Base-by-base conservation (phyloP, 2,888 invertebrate genomes). In the Schrankia costaestrigalis region DNA sequence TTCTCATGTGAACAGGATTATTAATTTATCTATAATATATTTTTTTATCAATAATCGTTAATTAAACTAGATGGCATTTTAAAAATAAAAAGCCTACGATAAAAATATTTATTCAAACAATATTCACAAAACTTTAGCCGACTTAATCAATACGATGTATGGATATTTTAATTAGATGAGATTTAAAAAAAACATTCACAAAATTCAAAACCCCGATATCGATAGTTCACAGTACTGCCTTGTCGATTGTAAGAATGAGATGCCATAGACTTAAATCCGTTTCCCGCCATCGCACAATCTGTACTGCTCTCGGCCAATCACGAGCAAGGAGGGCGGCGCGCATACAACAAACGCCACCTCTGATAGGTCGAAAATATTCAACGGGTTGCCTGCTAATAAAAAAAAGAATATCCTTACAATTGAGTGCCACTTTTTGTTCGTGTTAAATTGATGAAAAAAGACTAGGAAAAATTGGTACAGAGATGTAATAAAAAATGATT, bases 391-490 rank as follows among this genome's bases (percentile, higher is more conserved):
- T 65, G n/a, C 59, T 71, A 71, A 74, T 75, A 79, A 84, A 84
- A 84, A 77, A 74, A 81, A n/a, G n/a, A 68, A 44, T 41, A 83
- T 80, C 73, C 78, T 76, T 77, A 78, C 83, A 85, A 84, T 85
- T 83, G 85, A 83, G 78, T 82, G 84, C 77, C 78, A 78, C 77
- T 81, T 82, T 84, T 82, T 81, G 80, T 77, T 78, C 78, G 72
- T 71, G 81, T 83, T 82, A 83, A 85, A 85, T 83, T 85, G 83
- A 85, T 83, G 86, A 86, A 86, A 84, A 84, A 83, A 77, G 79
- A 79, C 78, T 71, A 60, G 61, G 77, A 78, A 78, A 82, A 80
- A 79, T 80, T 78, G 76, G 71, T 75, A 71, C 69, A 62, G 78
- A 78, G 77, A 81, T 80, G 81, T 78, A 81, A 83, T 80, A 81